These are phyloP conservation scores for Knipowitschia caucasica DNA, from an alignment of 2,797 vertebrate genomes.

Conservation along the genomic window DNA sequence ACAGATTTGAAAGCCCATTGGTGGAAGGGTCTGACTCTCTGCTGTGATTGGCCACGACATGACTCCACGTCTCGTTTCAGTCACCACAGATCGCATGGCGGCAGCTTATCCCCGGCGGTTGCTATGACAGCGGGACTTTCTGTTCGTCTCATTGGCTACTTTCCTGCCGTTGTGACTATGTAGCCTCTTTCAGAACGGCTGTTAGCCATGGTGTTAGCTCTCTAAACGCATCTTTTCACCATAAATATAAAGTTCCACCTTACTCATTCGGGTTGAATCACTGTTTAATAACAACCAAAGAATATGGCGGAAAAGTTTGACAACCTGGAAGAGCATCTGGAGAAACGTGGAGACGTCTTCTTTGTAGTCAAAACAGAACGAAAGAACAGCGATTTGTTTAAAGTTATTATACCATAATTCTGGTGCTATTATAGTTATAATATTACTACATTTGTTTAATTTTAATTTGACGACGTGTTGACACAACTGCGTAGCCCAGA, in stretches of 20 bases:
- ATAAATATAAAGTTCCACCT: neutral
- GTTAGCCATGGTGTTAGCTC: constrained; percentile 13
- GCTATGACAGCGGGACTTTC: constrained; percentile 31
- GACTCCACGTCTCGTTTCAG: neutral
- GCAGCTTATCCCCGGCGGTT: no score
- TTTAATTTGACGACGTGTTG: no score
- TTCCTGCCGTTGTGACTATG: constrained; percentile 42
- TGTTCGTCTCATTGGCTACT: constrained; percentile 48
- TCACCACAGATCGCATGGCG: no score
- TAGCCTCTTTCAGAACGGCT: constrained; percentile 15
- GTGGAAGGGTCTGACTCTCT: neutral
- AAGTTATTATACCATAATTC: no score
- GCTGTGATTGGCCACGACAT: constrained; percentile 26
- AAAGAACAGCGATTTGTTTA: no score
- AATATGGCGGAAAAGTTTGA: constrained; percentile 97
- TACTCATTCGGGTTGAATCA: neutral
- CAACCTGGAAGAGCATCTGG: constrained; percentile 93
- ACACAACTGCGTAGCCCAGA: no score
- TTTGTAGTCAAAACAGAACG: no score
- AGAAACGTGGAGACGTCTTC: no score
- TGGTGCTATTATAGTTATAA: no score
- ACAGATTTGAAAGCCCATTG: constrained; percentile 4
- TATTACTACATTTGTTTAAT: no score
- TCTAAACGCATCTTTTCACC: constrained; percentile 18
- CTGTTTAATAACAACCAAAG: neutral